phyloP scores from a whole-genome alignment of 2,888 invertebrate species.

The Entomobrya proxima region DNA sequence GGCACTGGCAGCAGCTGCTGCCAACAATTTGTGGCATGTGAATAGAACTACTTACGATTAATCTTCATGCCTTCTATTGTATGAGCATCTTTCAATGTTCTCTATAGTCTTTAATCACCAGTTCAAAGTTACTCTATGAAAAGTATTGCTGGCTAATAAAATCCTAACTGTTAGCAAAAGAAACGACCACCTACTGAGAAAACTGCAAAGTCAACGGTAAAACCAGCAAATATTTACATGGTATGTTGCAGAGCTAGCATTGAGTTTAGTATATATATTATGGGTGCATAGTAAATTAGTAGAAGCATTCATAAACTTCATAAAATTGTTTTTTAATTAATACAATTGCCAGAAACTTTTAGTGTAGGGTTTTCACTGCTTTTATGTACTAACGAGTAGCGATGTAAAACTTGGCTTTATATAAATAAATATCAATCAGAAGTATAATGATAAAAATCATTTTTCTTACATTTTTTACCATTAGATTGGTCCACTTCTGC shows the following conservation, averaged over 20 bases:
- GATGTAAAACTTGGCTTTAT: no score
- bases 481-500: constrained; percentile 38
- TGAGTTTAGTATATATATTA: no score
- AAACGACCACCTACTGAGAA: not conserved
- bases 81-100: not conserved
- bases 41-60: constrained; percentile 11
- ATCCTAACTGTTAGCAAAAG: constrained; percentile 14
- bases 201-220: not conserved
- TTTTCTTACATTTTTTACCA: constrained; percentile 34
- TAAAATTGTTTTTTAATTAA: no score
- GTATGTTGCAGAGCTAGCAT: not conserved
- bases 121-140: not conserved
- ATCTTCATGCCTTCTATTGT: constrained; percentile 1
- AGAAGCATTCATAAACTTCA: no score
- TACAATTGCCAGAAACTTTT: no score
- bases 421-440: no score
- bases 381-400: no score
- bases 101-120: not conserved
- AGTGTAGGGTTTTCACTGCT: no score
- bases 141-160: constrained; percentile 24
- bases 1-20: not conserved
- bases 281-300: no score
- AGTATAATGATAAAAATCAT: not conserved
- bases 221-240: constrained; percentile 12
- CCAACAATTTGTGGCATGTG: constrained; percentile 31